phyloP scores from a whole-genome alignment of 1,140 invertebrate genomes.

The Drosophila fuyamai region DNA sequence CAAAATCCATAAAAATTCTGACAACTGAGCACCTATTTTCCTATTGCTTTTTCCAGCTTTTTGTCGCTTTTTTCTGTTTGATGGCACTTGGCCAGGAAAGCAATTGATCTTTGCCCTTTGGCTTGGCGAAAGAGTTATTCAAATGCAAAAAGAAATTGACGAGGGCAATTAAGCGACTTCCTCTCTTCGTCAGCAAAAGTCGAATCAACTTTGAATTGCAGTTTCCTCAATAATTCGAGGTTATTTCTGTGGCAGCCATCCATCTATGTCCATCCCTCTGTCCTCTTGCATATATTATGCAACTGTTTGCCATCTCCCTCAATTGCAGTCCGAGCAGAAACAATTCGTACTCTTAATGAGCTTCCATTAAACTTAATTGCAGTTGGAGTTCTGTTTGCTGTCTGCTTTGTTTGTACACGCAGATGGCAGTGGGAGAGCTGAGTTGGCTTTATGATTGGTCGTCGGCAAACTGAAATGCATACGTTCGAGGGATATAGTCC shows the following conservation, averaged over 20 bases:
- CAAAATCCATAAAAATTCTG: conserved; percentile 32
- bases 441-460: conserved; percentile 15
- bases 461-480: conserved; percentile 36
- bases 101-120: conserved; percentile 41
- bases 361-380: conserved; percentile 83
- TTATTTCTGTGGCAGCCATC: conserved; percentile 20
- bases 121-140: not conserved
- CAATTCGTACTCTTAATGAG: conserved; percentile 77
- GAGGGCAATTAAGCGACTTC: conserved; percentile 60
- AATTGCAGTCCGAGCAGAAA: conserved; percentile 19
- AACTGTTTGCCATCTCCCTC: conserved; percentile 53
- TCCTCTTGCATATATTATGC: conserved; percentile 49
- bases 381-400: conserved; percentile 68
- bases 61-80: conserved; percentile 38
- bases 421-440: conserved; percentile 1
- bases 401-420: conserved; percentile 29
- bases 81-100: conserved; percentile 34
- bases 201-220: conserved; percentile 28
- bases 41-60: conserved; percentile 1
- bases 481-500: conserved; percentile 28
- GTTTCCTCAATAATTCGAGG: conserved; percentile 56
- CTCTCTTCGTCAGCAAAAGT: conserved; percentile 33
- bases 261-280: conserved; percentile 1
- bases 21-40: conserved; percentile 34
- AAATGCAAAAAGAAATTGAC: conserved; percentile 26